Conservation (phyloP, 2,888 invertebrate species). For the Acleris cristana region DNA sequence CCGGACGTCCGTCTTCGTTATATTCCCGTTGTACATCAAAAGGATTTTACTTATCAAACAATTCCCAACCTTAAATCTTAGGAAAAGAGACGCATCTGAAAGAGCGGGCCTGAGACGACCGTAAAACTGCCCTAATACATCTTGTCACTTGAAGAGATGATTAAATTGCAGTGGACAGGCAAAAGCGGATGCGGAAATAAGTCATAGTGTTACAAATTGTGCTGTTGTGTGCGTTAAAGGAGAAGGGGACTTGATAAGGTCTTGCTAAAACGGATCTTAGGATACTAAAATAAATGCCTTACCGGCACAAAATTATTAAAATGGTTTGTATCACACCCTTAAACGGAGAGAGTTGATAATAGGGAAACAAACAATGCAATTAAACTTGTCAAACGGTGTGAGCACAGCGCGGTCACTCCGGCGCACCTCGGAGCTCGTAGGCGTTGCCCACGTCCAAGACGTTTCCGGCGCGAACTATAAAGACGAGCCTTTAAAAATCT, state of each 20-base stretch:
- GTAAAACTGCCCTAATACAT: conserved; percentile 70
- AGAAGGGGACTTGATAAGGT: conserved; percentile 3
- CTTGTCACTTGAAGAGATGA: conserved; percentile 71
- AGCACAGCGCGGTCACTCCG: conserved; percentile 66
- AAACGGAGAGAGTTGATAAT: conserved; percentile 46
- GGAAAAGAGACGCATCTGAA: conserved; percentile 48
- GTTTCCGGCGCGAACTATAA: conserved; percentile 68
- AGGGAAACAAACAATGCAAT: conserved; percentile 68
- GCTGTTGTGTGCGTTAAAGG: conserved; percentile 41
- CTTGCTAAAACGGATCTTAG: neutral
- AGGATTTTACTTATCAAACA: conserved; percentile 60
- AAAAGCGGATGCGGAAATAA: conserved; percentile 69
- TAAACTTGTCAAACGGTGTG: conserved; percentile 65
- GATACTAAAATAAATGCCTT: neutral
- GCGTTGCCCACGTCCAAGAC: conserved; percentile 74
- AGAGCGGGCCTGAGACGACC: conserved; percentile 44
- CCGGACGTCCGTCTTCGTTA: conserved; percentile 84
- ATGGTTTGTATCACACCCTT: neutral
- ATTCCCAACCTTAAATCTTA: conserved; percentile 65
- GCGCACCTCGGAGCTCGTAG: conserved; percentile 54
- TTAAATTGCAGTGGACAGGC: conserved; percentile 73
- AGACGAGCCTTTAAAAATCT: conserved; percentile 53
- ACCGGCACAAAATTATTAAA: neutral
- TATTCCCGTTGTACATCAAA: conserved; percentile 83
- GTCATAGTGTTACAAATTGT: conserved; percentile 63